Evolutionary conservation across 2,797 vertebrate genomes (phyloP).

Genomic region (Sebastes trivittatus): DNA sequence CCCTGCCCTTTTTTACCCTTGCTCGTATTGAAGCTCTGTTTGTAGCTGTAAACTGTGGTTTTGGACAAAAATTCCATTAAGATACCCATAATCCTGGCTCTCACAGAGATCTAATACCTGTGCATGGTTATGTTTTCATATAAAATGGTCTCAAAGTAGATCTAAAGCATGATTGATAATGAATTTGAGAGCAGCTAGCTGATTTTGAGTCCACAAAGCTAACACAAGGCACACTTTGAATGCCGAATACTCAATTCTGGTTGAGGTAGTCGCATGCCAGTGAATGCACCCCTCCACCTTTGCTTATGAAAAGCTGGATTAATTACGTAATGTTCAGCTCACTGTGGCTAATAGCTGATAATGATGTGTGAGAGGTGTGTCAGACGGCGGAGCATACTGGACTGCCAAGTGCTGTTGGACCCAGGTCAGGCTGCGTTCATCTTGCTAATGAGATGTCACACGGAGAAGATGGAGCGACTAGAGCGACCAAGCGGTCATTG

Average conservation of each 20-base stretch:
- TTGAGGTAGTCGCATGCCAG: constrained; percentile 3
- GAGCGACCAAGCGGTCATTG: constrained; percentile 71
- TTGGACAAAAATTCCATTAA: not conserved
- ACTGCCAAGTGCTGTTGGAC: constrained; percentile 82
- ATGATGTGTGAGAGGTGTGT: constrained; percentile 84
- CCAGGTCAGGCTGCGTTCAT: constrained; percentile 78
- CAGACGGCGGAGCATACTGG: constrained; percentile 64
- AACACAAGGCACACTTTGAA: not conserved
- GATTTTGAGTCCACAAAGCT: not conserved
- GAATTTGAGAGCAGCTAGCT: not conserved
- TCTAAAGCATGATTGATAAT: not conserved
- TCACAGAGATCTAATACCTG: not conserved
- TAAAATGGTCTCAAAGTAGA: not conserved
- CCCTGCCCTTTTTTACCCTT: constrained; percentile 54
- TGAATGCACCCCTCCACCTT: constrained; percentile 29
- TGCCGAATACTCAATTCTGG: constrained; percentile 6
- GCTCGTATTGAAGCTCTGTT: constrained; percentile 14
- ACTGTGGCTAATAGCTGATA: constrained; percentile 82
- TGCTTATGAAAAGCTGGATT: constrained; percentile 76
- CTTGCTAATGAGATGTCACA: constrained; percentile 85
- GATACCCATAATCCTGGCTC: not conserved
- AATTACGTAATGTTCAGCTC: constrained; percentile 77
- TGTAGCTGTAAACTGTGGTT: not conserved
- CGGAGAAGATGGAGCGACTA: constrained; percentile 76
- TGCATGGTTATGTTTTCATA: not conserved